phyloP scores from a whole-genome alignment of 2,113 vertebrate genomes.

The Dolichotis patagonum region DNA sequence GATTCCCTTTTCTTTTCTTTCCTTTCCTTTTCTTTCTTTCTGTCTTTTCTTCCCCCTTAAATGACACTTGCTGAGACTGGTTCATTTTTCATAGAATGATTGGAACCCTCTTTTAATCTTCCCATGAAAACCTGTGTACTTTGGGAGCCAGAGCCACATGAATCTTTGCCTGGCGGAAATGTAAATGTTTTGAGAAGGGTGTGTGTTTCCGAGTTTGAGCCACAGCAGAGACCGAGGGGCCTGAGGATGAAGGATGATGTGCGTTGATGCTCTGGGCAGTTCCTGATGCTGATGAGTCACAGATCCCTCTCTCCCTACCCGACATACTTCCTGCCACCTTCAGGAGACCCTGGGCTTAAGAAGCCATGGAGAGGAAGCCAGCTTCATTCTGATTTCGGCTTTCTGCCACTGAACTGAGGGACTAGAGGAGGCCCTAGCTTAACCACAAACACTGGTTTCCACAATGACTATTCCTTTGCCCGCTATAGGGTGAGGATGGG shows the following conservation, averaged over 20 bases:
- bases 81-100: conserved; percentile 68
- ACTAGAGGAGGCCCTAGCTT: background rate
- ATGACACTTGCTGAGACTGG: background rate
- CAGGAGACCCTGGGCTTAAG: background rate
- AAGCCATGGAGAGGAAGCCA: background rate
- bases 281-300: conserved; percentile 59
- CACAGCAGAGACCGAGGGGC: conserved; percentile 61
- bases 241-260: conserved; percentile 52
- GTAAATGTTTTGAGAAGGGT: conserved; percentile 85
- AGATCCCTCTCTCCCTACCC: background rate
- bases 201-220: conserved; percentile 75
- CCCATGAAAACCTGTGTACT: conserved; percentile 78
- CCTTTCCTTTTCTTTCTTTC: background rate
- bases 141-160: conserved; percentile 74
- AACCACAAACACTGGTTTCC: background rate
- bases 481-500: background rate
- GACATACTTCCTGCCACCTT: background rate
- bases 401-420: too few relatives aligned
- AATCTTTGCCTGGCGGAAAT: conserved; percentile 81
- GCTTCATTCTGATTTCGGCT: background rate
- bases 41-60: conserved; percentile 26
- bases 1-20: background rate
- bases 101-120: conserved; percentile 64
- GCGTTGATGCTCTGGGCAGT: conserved; percentile 60
- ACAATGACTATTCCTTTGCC: background rate